Percentiles rank a stretch among this genome's conserved stretches.
phyloP scores from a whole-genome alignment of 2,888 invertebrate genomes.

The Elegia similella region DNA sequence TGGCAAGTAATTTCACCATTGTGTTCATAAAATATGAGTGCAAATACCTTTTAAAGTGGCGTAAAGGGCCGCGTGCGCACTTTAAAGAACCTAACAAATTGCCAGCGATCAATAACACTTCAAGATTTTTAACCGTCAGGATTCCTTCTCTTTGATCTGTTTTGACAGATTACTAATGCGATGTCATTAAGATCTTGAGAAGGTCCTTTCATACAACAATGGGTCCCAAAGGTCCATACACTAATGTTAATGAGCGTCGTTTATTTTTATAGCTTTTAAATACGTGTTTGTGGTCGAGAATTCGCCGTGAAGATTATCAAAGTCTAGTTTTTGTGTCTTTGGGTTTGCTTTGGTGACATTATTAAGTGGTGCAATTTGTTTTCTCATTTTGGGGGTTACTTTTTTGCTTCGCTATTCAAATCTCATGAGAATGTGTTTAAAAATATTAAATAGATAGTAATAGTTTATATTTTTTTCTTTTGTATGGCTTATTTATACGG shows the following conservation, averaged over 20 bases:
- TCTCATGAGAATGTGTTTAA: background rate
- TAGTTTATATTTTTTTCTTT: too few species aligned
- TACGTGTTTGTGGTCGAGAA: slow-evolving; percentile 67
- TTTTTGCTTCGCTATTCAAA: background rate
- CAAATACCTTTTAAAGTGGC: slow-evolving; percentile 53
- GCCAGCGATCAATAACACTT: slow-evolving; percentile 67
- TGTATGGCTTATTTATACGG: too few species aligned
- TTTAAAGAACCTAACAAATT: slow-evolving; percentile 73
- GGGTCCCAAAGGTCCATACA: slow-evolving; percentile 37
- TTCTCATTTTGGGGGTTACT: slow-evolving; percentile 13
- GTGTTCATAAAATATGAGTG: slow-evolving; percentile 48
- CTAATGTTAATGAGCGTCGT: slow-evolving; percentile 72
- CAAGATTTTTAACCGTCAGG: slow-evolving; percentile 52
- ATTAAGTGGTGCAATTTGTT: slow-evolving; percentile 16
- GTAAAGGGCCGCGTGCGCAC: slow-evolving; percentile 54
- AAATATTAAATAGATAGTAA: too few species aligned
- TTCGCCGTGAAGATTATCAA: slow-evolving; percentile 63
- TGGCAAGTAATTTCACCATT: slow-evolving; percentile 49
- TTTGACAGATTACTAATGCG: slow-evolving; percentile 80
- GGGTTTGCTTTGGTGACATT: slow-evolving; percentile 1
- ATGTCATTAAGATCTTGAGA: slow-evolving; percentile 63
- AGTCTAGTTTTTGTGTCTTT: slow-evolving; percentile 33
- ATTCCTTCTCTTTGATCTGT: slow-evolving; percentile 70
- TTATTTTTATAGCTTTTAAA: slow-evolving; percentile 77
- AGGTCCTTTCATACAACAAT: slow-evolving; percentile 60